Base-by-base conservation (phyloP, 2,113 vertebrate species). In the Xiphorhynchus elegans region DNA sequence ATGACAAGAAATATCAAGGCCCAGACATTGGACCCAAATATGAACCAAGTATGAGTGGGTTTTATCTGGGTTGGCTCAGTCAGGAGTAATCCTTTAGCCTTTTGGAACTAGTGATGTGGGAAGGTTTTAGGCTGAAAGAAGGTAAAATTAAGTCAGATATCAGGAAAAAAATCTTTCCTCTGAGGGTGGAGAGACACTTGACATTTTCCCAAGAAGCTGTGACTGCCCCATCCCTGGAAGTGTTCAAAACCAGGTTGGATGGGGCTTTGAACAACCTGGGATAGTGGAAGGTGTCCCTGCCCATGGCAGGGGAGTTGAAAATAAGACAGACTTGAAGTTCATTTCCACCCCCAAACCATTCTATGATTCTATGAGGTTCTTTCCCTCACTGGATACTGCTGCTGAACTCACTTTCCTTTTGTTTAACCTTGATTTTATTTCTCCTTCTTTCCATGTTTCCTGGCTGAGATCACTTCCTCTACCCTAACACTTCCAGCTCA, bases 11-110 rank as follows among this genome's bases (percentile, higher is more conserved):
- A 52, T 9, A 13, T 23, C 9, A 53, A 13, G 5, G 6, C n/a
- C 50, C 52, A 72, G 17, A 29, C 24, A 25, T 62, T 17, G 59
- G 17, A 87, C 9, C 25, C 13, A 82, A 60, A 79, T 40, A 42
- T 70, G 63, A 25, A 94, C 10, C 2, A 2, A 37, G 2, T 28
- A 14, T 19, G 24, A 53, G 26, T 2, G 1, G 0, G 8, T 14
- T 72, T 89, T 60, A 17, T 31, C 37, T 21, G n/a, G 39, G 13
- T 39, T 66, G 46, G 1, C 9, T 93, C 40, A 28, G 26, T n/a
- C 17, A n/a, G 60, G 18, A 6, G 3, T 68, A 46, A 53, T 13
- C 5, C 11, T 75, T 94, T 20, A 55, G 2, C 17, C 5, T 58
- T 18, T 16, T 10, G 7, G 68, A 77, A 89, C 35, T 10, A 10